Percentiles rank a stretch among this genome's conserved stretches.
These are phyloP conservation scores for Pseudopipra pipra DNA, from an alignment of 2,113 vertebrate genomes.

Conservation along the genomic window DNA sequence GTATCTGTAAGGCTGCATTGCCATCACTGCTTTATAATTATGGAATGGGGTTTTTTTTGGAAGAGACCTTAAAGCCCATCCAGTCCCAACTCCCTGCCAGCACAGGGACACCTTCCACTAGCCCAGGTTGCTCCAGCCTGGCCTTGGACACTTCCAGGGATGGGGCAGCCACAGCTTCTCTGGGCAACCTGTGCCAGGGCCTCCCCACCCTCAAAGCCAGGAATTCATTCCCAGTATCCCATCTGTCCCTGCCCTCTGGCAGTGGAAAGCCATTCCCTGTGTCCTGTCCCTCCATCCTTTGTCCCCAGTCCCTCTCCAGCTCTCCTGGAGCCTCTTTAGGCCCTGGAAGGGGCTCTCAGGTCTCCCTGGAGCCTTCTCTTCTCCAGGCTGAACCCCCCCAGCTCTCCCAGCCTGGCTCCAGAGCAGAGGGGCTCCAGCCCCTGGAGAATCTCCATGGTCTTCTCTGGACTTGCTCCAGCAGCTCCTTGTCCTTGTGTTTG, in stretches of 20 bases:
- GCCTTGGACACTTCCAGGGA: neutral
- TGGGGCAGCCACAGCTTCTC: neutral
- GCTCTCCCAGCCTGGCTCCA: neutral
- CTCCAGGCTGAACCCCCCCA: neutral
- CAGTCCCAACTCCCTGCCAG: rapidly evolving
- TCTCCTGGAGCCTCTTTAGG: neutral
- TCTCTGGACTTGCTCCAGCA: rapidly evolving
- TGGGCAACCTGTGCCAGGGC: neutral
- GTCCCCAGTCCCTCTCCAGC: neutral
- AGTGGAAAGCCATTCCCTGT: neutral
- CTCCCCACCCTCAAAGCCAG: rapidly evolving
- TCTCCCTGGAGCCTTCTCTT: neutral
- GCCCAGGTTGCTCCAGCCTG: rapidly evolving
- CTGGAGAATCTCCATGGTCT: rapidly evolving
- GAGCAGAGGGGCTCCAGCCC: neutral
- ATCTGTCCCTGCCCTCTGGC: neutral
- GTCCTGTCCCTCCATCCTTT: neutral
- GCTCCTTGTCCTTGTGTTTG: rapidly evolving
- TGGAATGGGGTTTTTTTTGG: neutral
- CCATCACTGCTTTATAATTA: neutral
- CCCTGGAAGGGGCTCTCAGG: rapidly evolving
- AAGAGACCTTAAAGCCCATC: neutral
- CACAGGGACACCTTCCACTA: rapidly evolving
- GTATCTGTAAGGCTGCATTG: rapidly evolving
- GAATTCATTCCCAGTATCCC: neutral